Base-by-base conservation (phyloP, 2,888 invertebrate species). In the Campopleginae sp. region DNA sequence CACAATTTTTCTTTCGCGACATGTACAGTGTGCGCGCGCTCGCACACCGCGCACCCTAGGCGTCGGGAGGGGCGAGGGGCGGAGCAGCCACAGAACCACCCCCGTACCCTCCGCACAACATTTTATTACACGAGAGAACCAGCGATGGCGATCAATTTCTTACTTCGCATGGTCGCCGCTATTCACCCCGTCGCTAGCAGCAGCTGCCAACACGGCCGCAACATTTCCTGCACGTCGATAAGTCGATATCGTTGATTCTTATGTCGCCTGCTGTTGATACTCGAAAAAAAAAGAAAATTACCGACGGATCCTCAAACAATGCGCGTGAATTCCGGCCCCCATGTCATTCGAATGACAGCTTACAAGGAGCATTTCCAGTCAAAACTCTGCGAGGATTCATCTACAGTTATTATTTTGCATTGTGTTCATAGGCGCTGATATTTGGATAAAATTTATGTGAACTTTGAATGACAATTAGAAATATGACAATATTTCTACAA, bases 1-100 rank as follows among this genome's bases (percentile, higher is more conserved):
- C 58, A 71, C 71, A 54, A 71, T 71, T 71, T 70, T 71, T 71
- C 46, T 54, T 71, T 51, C 71, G 33, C 71, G 71, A 71, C 19
- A 51, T 38, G 65, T 38, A 71, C 71, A 10, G 19, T 54, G 51
- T 71, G 65, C 42, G 65, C 58, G 58, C 58, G 14, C 58, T 27
- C 58, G 58, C 58, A 14, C 58, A 27, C 27, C 27, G 58, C 27
- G 27, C 58, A 27, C 58, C 27, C 27, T 58, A 27, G 27, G 12
- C 27, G 27, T 5, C 10, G 27, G 58, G 58, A 27, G 58, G 27
- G 12, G 3, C 58, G 58, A 27, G 27, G 58, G 3, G 5, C 58
- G 58, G 27, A 27, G 58, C 3, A 54, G 54, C 10, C 54, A 3
- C 54, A 19, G 10, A 1, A 10, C 10, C 23, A 23, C 54, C 54